Conservation (phyloP, 2,888 invertebrate species). For the Operophtera brumata region DNA sequence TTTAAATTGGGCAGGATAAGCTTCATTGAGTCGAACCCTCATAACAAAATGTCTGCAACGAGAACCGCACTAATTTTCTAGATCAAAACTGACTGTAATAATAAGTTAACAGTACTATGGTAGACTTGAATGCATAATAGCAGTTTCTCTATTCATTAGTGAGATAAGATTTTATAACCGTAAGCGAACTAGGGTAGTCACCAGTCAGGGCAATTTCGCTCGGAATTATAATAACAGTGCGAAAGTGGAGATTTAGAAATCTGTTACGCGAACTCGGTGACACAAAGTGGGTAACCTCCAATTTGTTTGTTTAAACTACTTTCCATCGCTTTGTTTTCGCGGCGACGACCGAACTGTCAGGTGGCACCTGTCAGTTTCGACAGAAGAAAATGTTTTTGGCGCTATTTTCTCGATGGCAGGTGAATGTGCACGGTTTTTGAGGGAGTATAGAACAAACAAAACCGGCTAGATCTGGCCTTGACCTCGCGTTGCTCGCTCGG, state of each 20-base stretch:
- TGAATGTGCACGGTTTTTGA: constrained; percentile 1
- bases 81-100: background rate
- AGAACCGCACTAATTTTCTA: background rate
- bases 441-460: constrained; percentile 1
- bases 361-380: constrained; percentile 53
- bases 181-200: constrained; percentile 18
- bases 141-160: constrained; percentile 14
- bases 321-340: constrained; percentile 53
- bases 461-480: constrained; percentile 36
- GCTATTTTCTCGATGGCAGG: constrained; percentile 7
- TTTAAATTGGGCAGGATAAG: no score
- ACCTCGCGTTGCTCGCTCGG: constrained; percentile 30
- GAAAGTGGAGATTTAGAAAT: constrained; percentile 31
- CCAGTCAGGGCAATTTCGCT: constrained; percentile 2
- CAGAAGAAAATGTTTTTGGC: constrained; percentile 30
- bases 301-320: constrained; percentile 60
- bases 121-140: constrained; percentile 3
- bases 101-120: background rate
- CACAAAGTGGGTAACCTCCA: constrained; percentile 44
- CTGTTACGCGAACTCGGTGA: constrained; percentile 36
- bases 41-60: background rate
- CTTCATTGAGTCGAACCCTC: no score
- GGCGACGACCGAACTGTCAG: constrained; percentile 40
- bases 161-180: constrained; percentile 26
- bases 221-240: background rate